Evolutionary conservation across 2,797 vertebrate genomes (phyloP).

Genomic region (Mastacembelus armatus): DNA sequence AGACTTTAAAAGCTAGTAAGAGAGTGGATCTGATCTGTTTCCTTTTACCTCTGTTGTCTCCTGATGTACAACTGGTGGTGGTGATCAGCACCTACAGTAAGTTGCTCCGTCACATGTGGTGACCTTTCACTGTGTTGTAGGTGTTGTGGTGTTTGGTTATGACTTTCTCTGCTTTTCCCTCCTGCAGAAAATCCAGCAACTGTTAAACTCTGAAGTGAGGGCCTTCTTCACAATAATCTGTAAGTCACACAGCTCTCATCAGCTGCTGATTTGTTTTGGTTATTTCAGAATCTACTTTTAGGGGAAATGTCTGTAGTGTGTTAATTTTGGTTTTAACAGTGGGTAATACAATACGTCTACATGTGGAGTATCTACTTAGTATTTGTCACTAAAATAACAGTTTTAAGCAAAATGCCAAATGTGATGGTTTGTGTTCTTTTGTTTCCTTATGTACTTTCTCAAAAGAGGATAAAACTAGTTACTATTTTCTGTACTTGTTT

Average conservation of each 20-base stretch:
- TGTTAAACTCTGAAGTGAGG: neutral
- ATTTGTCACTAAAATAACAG: too few relatives aligned
- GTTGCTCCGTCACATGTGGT: conserved; percentile 18
- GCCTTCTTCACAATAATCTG: neutral
- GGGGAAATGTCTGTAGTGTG: neutral
- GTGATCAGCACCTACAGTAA: conserved; percentile 51
- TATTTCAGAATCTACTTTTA: neutral
- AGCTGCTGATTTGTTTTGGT: neutral
- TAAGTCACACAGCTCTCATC: conserved; percentile 30
- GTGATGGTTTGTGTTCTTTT: too few relatives aligned
- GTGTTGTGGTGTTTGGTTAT: neutral
- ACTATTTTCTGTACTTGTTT: too few relatives aligned
- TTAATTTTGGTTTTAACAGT: too few relatives aligned
- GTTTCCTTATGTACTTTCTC: too few relatives aligned
- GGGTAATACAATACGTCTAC: too few relatives aligned
- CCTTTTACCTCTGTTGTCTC: conserved; percentile 13
- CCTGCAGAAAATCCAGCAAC: conserved; percentile 20
- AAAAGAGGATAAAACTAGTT: too few relatives aligned
- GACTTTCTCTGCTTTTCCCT: neutral
- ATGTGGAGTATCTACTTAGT: too few relatives aligned
- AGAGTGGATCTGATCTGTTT: conserved; percentile 14
- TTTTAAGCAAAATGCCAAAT: too few relatives aligned
- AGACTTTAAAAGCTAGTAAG: neutral
- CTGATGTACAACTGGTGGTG: conserved; percentile 27
- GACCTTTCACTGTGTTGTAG: neutral